Evolutionary conservation across 2,888 invertebrate genomes (phyloP), one percentile per base, ranked within the genome.

Genomic region (Leptopilina syphax): DNA sequence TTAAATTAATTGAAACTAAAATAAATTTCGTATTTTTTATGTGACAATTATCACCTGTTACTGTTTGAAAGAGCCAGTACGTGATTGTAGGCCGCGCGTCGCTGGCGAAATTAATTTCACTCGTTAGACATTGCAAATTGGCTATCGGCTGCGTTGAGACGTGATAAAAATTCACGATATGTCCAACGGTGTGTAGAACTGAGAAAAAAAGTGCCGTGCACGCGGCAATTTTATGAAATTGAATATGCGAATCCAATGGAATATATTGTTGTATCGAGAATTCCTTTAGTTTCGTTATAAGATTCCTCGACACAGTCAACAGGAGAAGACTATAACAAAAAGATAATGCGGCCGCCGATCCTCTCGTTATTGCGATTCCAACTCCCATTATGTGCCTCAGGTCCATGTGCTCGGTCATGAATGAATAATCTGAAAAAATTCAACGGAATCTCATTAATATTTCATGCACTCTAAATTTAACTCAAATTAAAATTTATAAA

Each of bases 121-220:
- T 96, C 1, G 98, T 98, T 7, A 99, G 93, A 89, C 98, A 99
- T 54, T 96, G 94, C 1, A 99, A 93, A 92, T 99, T 97, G 88
- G 98, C 98, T 1, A 98, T 94, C 0, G 98, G 98, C 89, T 99
- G 99, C 0, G 98, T 98, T 5, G 98, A 98, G 0, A 99, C 97
- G 89, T 99, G 98, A 91, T 99, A 99, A 92, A 99, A 99, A 92
- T 99, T 99, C 54, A 99, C 97, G 90, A 98, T 96, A 89, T 99
- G 99, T 0, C 98, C 98, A 3, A 98, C 96, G 0, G 98, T 97
- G 90, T 99, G 98, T 0, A 98, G 93, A 0, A 98, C 93, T 0
- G 98, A 97, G 92, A 98, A 98, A 92, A 98, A 97, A 0, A 98
- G 93, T 0, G 98, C 98, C 0, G 98, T 98, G 86, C 98, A 97